Evolutionary conservation across 2,888 invertebrate species (phyloP), one percentile per base, ranked within the genome.

Genomic region (Leptothorax acervorum): DNA sequence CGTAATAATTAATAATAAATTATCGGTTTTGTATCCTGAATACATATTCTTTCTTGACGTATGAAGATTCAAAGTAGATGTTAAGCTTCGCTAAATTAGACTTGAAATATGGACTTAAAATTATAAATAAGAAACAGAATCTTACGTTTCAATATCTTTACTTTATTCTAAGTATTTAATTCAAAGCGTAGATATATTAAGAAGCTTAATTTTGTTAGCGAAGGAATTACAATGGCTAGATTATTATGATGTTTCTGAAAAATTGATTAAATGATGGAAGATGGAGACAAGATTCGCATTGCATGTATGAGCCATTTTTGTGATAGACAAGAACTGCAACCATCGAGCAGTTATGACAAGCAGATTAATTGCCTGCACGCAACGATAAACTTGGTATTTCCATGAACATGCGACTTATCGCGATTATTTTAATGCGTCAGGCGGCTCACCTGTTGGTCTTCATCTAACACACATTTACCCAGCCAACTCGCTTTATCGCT

Each of bases 371-470:
- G 55, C 28, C 23, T 23, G 23, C 12, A 15, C 31, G 18, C 55
- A 31, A 48, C 55, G 31, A 83, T 83, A 83, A 87, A 76, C 45
- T 57, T 51, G 62, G 57, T 42, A 74, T 74, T 70, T 55, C 23
- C 35, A 23, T 23, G 23, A 51, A 48, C 39, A 23, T 70, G 31
- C 53, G 48, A 1, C 42, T 84, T 73, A 63, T 86, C 82, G 70
- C 57, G 65, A 83, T 87, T 73, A 68, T 75, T 85, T 75, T 63
- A 82, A 66, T 57, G 23, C 45, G 48, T 53, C 48, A 39, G 51
- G 12, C n/a, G 23, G 70, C 68, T 63, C 68, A 62, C n/a, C 66
- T 53, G 68, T 66, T 68, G 60, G 60, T 87, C 79, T 18, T 73
- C 2, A 11, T 18, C 28, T 23, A 39, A 31, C 11, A 35, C 23